Evolutionary conservation across 2,888 invertebrate genomes (phyloP).

Genomic region (Tortricodes alternella): DNA sequence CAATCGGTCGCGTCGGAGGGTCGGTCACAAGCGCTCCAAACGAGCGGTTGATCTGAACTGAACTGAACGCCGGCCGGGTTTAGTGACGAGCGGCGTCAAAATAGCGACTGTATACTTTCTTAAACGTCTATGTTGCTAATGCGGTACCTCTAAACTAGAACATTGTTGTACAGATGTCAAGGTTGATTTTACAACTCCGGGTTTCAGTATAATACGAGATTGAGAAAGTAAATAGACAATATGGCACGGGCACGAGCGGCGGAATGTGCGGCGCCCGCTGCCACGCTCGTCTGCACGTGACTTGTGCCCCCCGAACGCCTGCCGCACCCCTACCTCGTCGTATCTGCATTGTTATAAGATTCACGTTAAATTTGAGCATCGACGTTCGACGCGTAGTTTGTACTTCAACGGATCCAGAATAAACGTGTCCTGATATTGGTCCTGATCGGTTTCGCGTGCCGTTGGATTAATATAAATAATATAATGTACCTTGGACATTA

Average conservation of each 20-base stretch:
- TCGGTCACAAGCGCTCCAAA: constrained; percentile 43
- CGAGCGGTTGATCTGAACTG: constrained; percentile 36
- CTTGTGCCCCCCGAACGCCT: constrained; percentile 35
- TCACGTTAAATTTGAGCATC: constrained; percentile 13
- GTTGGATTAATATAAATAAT: too few relatives aligned
- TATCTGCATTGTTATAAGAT: constrained; percentile 38
- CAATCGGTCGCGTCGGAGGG: constrained; percentile 44
- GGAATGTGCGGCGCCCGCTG: constrained; percentile 48
- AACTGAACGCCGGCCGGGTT: constrained; percentile 34
- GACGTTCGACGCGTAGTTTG: background rate
- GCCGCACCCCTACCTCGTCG: constrained; percentile 26
- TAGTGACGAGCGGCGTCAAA: constrained; percentile 55
- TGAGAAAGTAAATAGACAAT: too few relatives aligned
- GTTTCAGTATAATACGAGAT: too few relatives aligned
- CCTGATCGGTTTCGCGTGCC: too few relatives aligned
- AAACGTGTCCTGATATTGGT: background rate
- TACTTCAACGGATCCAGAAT: background rate
- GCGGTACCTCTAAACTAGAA: too few relatives aligned
- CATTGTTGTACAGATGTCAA: too few relatives aligned
- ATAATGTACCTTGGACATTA: too few relatives aligned
- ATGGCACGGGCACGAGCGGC: constrained; percentile 52
- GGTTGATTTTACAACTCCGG: too few relatives aligned
- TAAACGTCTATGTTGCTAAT: too few relatives aligned
- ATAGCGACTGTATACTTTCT: too few relatives aligned
- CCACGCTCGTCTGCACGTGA: constrained; percentile 69